Evolutionary conservation across 2,113 vertebrate genomes (phyloP).

Genomic region (Perca schrenkii): DNA sequence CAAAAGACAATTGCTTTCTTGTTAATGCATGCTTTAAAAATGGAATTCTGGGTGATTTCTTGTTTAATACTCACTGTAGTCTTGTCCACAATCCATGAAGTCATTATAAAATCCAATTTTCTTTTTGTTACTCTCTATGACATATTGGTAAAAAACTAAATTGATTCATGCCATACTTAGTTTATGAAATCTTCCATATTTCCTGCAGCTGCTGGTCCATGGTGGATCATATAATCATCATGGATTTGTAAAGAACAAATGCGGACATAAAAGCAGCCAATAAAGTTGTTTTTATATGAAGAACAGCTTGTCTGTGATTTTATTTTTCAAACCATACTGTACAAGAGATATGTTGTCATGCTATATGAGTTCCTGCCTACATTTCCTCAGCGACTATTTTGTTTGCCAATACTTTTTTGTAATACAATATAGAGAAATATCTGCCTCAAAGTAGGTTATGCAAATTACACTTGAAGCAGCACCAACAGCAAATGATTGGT

Average conservation of each 20-base stretch:
- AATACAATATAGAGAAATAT: slow-evolving; percentile 1
- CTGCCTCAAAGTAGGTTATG: not conserved
- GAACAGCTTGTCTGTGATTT: slow-evolving; percentile 23
- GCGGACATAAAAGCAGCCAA: not conserved
- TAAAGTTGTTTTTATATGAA: slow-evolving; percentile 14
- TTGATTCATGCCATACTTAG: not conserved
- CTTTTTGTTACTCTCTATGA: not conserved
- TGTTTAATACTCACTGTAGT: not conserved
- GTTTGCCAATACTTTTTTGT: not conserved
- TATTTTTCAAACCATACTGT: slow-evolving; percentile 1
- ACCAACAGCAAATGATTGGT: not conserved
- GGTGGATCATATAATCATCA: not conserved
- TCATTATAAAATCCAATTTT: not conserved
- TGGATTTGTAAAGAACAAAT: slow-evolving; percentile 10
- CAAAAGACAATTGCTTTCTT: not conserved
- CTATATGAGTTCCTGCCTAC: not conserved
- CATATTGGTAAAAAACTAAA: not conserved
- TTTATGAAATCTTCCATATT: not conserved
- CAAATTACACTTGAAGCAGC: not conserved
- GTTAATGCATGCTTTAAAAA: slow-evolving; percentile 8
- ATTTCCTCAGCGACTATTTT: not conserved
- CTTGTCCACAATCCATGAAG: not conserved
- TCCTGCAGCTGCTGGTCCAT: not conserved
- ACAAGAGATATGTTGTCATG: not conserved
- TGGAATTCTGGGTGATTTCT: not conserved